These are phyloP conservation scores for Oriolus oriolus DNA, from an alignment of 2,113 vertebrate species.

Conservation along the genomic window DNA sequence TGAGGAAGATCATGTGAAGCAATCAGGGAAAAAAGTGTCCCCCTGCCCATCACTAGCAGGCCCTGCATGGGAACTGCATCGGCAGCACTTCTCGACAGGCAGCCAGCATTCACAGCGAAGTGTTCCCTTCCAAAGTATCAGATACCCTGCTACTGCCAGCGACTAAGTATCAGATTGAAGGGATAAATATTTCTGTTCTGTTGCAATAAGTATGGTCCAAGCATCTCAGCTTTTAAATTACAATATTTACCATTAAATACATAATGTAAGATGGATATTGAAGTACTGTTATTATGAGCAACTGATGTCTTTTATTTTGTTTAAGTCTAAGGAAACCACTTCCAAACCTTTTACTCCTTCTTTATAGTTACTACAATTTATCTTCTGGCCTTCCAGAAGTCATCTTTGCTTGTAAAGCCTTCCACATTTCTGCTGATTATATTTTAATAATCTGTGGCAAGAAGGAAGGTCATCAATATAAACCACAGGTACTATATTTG, in stretches of 20 bases:
- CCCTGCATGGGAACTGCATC: not conserved
- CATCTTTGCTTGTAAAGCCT: constrained; percentile 21
- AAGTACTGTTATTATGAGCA: not conserved
- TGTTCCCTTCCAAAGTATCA: not conserved
- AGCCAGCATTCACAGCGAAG: not conserved
- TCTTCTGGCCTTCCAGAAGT: constrained; percentile 19
- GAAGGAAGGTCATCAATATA: constrained; percentile 58
- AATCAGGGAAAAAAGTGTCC: not conserved
- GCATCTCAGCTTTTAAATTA: not conserved
- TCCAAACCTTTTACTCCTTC: not conserved
- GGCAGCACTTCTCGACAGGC: not conserved
- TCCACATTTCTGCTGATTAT: constrained; percentile 7
- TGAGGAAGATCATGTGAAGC: not conserved
- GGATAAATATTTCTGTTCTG: not conserved
- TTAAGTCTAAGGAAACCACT: not conserved
- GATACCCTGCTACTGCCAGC: not conserved
- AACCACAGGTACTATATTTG: constrained; percentile 35
- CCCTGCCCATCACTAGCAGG: not conserved
- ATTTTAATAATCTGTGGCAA: constrained; percentile 47
- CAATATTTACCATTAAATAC: not conserved
- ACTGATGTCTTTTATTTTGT: not conserved
- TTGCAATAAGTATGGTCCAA: not conserved
- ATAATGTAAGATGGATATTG: not conserved
- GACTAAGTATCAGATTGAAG: not conserved
- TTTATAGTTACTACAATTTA: not conserved